A percentile compares a stretch with the other conserved stretches of the same genome.
phyloP scores from a whole-genome alignment of 30 jellyfish, hydroid and myxozoan genomes.

The Hydra vulgaris region DNA sequence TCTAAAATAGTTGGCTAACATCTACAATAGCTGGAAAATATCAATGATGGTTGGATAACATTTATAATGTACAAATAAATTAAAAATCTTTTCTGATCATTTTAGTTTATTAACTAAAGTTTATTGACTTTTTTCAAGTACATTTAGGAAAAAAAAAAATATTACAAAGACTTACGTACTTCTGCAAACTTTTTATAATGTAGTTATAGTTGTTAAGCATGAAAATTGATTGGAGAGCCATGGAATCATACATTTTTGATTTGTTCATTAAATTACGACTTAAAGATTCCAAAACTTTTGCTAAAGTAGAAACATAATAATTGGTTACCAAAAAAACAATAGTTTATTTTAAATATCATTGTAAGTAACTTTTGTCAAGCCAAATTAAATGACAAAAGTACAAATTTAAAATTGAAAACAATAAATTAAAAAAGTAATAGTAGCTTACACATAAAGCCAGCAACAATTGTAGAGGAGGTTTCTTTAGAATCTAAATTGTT shows the following conservation, averaged over 20 bases:
- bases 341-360: too few species aligned
- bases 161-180: slow-evolving; percentile 24
- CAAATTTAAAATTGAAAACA: background rate
- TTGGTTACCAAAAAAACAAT: background rate
- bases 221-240: slow-evolving; percentile 73
- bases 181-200: slow-evolving; percentile 71
- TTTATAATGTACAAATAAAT: too few species aligned
- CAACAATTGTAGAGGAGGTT: background rate
- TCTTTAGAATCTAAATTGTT: background rate
- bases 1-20: too few species aligned
- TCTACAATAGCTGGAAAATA: too few species aligned
- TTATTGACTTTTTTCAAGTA: too few species aligned
- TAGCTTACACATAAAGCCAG: background rate
- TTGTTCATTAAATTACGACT: slow-evolving; percentile 53
- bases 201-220: slow-evolving; percentile 79
- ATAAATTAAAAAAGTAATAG: too few species aligned
- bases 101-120: too few species aligned
- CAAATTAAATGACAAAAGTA: too few species aligned
- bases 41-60: too few species aligned
- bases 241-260: slow-evolving; percentile 61
- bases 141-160: too few species aligned
- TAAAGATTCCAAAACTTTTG: slow-evolving; percentile 43
- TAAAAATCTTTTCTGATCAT: too few species aligned
- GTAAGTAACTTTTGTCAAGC: too few species aligned
- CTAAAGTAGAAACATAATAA: slow-evolving; percentile 13